Base-by-base conservation (phyloP, 1,140 invertebrate species). In the Phortica variegata region DNA sequence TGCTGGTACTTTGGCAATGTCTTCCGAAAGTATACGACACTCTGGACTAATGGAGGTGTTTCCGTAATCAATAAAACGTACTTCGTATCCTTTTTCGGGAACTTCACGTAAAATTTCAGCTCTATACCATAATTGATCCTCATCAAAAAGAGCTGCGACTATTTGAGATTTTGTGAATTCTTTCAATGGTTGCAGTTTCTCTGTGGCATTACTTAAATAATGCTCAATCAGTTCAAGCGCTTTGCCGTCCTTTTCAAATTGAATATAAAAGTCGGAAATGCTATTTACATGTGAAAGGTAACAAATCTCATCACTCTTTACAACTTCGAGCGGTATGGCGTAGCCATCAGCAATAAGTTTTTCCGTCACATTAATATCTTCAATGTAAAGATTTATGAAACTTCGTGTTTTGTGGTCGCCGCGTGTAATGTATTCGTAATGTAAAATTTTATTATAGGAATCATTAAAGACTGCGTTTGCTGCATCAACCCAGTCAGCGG, bases 21-120 rank as follows among this genome's bases (percentile, higher is more conserved):
- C 81, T 44, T 84, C 80, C 1, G 87, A 85, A 15, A 89, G 71
- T 56, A 79, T 78, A 20, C 81, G 73, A 26, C 88, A 70, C 58
- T 82, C 80, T 17, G 78, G 80, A 0, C 81, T 80, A 6, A 80
- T 78, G 9, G 83, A 83, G 0, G 82, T 83, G 69, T 89, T 88
- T 16, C 87, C 87, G 59, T 88, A 89, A 76, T 89, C 87, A 65
- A 88, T 83, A 58, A 87, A 88, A 1, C 85, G 60, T 1, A 88
- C 85, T 75, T 86, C 84, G 3, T 80, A 83, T 5, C 80, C 83
- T 9, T 79, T 77, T 2, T 83, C 82, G 2, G 80, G 80, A 13
- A 65, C 18, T 36, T 83, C 79, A 6, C 81, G 80, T 18, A 87
- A 73, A 26, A 88, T 78, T 62, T 84, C 80, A 0, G 85, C 86